Evolutionary conservation across 1,140 invertebrate species (phyloP).

Genomic region (Papilio polyxenes): DNA sequence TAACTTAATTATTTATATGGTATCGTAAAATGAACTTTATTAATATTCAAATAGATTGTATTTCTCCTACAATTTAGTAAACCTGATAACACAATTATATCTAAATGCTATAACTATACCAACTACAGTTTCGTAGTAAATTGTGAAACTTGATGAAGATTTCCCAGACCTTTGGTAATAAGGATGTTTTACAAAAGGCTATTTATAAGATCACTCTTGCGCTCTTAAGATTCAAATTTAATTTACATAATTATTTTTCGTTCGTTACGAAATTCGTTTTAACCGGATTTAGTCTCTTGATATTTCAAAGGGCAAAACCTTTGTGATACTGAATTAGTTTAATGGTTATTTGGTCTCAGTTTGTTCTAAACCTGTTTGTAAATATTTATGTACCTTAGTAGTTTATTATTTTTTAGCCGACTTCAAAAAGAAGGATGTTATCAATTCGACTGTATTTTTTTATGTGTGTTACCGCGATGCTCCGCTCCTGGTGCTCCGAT

Average conservation of each 20-base stretch:
- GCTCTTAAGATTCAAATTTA: slow-evolving; percentile 8
- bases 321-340: not conserved
- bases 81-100: slow-evolving; percentile 8
- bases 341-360: slow-evolving; percentile 5
- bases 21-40: not conserved
- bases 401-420: too few relatives aligned
- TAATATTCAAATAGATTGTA: not conserved
- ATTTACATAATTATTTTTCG: slow-evolving; percentile 29
- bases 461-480: too few relatives aligned
- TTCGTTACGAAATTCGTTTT: slow-evolving; percentile 20
- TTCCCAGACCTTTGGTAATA: not conserved
- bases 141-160: not conserved
- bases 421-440: too few relatives aligned
- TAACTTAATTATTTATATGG: not conserved
- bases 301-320: slow-evolving; percentile 13
- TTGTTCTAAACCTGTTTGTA: not conserved
- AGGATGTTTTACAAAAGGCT: slow-evolving; percentile 4
- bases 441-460: too few relatives aligned
- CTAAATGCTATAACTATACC: not conserved
- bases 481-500: too few relatives aligned
- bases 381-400: not conserved
- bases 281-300: slow-evolving; percentile 4
- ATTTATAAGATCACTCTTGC: not conserved
- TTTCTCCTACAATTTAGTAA: not conserved
- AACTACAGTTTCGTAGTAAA: slow-evolving; percentile 1